Percentiles rank a stretch among this genome's conserved stretches.
phyloP scores from a whole-genome alignment of 2,888 invertebrate species.

The Drosophila suboccidentalis region DNA sequence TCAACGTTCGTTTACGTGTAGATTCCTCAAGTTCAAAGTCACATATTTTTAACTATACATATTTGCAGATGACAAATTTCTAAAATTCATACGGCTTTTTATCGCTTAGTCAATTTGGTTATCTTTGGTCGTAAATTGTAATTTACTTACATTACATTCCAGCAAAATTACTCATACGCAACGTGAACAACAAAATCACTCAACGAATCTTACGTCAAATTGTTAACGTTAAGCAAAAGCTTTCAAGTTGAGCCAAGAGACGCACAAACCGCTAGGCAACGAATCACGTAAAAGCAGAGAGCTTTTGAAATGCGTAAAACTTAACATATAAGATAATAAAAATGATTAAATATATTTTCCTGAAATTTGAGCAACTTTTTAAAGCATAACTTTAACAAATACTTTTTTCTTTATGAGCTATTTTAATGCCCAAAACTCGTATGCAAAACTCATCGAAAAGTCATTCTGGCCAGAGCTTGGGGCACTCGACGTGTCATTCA shows the following conservation, averaged over 20 bases:
- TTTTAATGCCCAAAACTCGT: conserved; percentile 14
- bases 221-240: conserved; percentile 1
- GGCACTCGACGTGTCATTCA: conserved; percentile 58
- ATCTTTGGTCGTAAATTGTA: conserved; percentile 28
- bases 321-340: background rate
- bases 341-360: background rate
- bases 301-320: background rate
- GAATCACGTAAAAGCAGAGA: conserved; percentile 19
- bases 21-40: conserved; percentile 2
- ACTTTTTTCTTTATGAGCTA: background rate
- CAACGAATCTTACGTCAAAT: conserved; percentile 30
- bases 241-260: conserved; percentile 26
- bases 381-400: background rate
- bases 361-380: too few relatives aligned
- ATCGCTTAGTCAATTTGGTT: conserved; percentile 30
- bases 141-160: conserved; percentile 20
- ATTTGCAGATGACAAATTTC: conserved; percentile 19
- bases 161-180: conserved; percentile 65
- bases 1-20: conserved; percentile 4
- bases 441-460: conserved; percentile 26
- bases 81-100: conserved; percentile 14
- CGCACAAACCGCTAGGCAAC: conserved; percentile 47
- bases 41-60: background rate
- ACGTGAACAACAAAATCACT: conserved; percentile 43
- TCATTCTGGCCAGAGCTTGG: conserved; percentile 31